phyloP scores from a whole-genome alignment of 2,888 invertebrate genomes.

The Diarsia mendica region DNA sequence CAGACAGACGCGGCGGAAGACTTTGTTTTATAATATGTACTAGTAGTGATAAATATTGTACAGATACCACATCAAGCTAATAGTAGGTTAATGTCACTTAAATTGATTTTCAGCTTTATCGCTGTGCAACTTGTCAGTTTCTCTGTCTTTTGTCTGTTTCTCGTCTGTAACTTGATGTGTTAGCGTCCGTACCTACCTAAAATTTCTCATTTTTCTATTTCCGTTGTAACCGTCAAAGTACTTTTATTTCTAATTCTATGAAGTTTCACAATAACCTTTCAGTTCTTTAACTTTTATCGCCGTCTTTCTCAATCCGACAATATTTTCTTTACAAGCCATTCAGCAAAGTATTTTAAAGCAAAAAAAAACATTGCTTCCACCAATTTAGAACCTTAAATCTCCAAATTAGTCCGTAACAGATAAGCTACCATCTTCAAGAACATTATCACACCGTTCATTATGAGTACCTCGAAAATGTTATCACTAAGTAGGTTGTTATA shows the following conservation, averaged over 20 bases:
- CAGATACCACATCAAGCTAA: too few species aligned
- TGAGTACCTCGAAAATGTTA: constrained; percentile 51
- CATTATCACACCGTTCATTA: constrained; percentile 65
- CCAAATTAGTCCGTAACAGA: constrained; percentile 53
- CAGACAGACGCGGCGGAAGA: too few species aligned
- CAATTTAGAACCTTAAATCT: constrained; percentile 18
- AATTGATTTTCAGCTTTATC: too few species aligned
- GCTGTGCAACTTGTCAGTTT: too few species aligned
- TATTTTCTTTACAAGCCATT: not conserved
- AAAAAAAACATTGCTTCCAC: not conserved
- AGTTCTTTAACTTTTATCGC: not conserved
- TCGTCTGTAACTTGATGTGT: too few species aligned
- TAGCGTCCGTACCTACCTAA: too few species aligned
- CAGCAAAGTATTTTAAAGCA: not conserved
- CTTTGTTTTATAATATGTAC: too few species aligned
- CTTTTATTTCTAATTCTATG: not conserved
- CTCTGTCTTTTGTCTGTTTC: too few species aligned
- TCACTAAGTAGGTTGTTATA: not conserved
- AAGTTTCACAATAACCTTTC: not conserved
- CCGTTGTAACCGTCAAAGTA: not conserved
- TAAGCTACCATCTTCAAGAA: constrained; percentile 34
- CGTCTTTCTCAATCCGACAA: not conserved
- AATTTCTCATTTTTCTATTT: too few species aligned
- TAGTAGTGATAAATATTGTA: too few species aligned
- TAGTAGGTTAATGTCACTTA: too few species aligned